These are phyloP conservation scores for Sebastes schlegelii DNA, from an alignment of 2,113 vertebrate species.

Conservation along the genomic window DNA sequence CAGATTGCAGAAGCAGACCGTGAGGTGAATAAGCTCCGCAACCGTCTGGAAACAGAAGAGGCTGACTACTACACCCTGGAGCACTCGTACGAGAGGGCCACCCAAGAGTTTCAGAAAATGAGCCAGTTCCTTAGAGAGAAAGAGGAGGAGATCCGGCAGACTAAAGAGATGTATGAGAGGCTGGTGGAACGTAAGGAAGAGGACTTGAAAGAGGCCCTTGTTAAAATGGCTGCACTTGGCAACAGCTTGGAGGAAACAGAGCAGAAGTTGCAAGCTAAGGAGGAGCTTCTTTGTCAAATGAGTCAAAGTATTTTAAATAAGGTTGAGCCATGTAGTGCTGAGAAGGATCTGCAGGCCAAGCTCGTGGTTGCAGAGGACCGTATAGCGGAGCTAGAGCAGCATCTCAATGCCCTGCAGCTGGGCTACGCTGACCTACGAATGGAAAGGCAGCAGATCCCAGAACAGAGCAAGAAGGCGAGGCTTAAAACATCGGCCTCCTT, in stretches of 20 bases:
- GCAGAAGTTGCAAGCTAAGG: conserved; percentile 87
- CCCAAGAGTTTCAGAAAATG: conserved; percentile 88
- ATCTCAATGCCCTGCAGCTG: conserved; percentile 80
- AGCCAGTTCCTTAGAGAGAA: conserved; percentile 88
- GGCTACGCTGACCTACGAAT: conserved; percentile 77
- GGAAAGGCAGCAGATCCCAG: conserved; percentile 74
- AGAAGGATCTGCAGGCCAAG: conserved; percentile 80
- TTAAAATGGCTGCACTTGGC: conserved; percentile 90
- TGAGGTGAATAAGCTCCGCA: conserved; percentile 87
- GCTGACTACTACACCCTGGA: conserved; percentile 89
- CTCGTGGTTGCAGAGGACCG: conserved; percentile 83
- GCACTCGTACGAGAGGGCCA: conserved; percentile 87
- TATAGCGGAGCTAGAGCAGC: conserved; percentile 81
- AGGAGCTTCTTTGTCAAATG: conserved; percentile 87
- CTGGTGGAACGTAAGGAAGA: conserved; percentile 90
- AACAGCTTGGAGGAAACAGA: conserved; percentile 92
- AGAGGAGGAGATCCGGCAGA: conserved; percentile 90
- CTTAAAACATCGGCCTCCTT: conserved; percentile 55
- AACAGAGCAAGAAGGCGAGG: conserved; percentile 74
- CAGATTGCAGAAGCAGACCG: conserved; percentile 88
- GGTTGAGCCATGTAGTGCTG: conserved; percentile 75
- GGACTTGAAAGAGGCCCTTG: conserved; percentile 90
- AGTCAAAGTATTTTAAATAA: conserved; percentile 61
- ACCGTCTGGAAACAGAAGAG: conserved; percentile 87
- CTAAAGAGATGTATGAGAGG: conserved; percentile 89